Percentiles rank a stretch among this genome's conserved stretches.
Evolutionary conservation across 2,797 vertebrate species (phyloP).

Genomic region (Furcifer pardalis): DNA sequence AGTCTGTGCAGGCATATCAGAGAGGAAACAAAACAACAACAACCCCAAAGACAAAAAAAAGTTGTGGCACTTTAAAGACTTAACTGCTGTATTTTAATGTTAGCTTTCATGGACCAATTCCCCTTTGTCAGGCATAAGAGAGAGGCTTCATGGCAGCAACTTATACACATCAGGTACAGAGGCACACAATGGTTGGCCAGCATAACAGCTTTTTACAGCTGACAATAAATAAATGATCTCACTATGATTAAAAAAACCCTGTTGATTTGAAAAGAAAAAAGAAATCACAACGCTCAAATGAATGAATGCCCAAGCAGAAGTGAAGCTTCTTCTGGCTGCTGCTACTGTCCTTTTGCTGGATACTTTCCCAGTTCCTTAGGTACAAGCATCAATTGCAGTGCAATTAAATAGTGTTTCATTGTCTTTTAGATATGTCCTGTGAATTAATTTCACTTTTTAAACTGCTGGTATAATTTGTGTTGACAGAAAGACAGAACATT

Average conservation of each 20-base stretch:
- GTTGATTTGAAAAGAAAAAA: background rate
- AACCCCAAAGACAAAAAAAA: background rate
- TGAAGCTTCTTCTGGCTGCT: background rate
- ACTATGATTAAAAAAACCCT: too few relatives aligned
- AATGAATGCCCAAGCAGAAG: background rate
- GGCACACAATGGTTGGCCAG: too few relatives aligned
- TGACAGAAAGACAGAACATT: conserved; percentile 91
- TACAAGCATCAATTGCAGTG: background rate
- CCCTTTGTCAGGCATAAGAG: too few relatives aligned
- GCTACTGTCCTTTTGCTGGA: background rate
- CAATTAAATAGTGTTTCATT: background rate
- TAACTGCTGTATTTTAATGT: too few relatives aligned
- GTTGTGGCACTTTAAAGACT: too few relatives aligned
- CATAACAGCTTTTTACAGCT: too few relatives aligned
- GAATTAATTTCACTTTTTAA: conserved; percentile 22
- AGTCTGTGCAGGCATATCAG: too few relatives aligned
- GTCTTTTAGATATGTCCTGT: conserved; percentile 19
- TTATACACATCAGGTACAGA: too few relatives aligned
- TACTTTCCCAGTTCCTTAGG: background rate
- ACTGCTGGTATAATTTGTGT: conserved; percentile 42
- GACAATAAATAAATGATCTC: too few relatives aligned
- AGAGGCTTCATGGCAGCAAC: too few relatives aligned
- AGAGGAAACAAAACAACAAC: too few relatives aligned
- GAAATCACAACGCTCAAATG: background rate
- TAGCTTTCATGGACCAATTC: too few relatives aligned